phyloP scores from a whole-genome alignment of 2,888 invertebrate species.

The Polymixis lichenea region DNA sequence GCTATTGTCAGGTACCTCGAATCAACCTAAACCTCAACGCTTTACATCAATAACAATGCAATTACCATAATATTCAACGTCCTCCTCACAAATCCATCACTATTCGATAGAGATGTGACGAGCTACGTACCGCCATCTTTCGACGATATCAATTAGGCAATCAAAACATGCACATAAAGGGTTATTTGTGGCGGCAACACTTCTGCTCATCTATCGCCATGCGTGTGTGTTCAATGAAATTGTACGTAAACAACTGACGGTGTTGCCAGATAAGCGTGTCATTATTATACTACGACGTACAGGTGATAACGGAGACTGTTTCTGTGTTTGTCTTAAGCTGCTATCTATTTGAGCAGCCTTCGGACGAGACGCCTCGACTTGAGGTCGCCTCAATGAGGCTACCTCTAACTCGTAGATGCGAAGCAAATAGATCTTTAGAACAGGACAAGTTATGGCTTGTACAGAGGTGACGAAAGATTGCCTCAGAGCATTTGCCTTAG shows the following conservation, averaged over 20 bases:
- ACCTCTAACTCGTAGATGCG: not conserved
- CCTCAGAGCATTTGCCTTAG: not conserved
- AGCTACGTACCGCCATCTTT: not conserved
- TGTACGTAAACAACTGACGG: constrained; percentile 64
- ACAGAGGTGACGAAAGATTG: not conserved
- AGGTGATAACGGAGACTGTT: constrained; percentile 27
- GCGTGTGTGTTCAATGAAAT: constrained; percentile 65
- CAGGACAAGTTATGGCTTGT: not conserved
- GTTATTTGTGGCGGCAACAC: constrained; percentile 31
- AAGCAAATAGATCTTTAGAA: not conserved
- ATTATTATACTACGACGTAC: constrained; percentile 62
- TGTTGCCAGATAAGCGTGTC: constrained; percentile 58
- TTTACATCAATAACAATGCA: not conserved
- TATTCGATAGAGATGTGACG: not conserved
- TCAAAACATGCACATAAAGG: constrained; percentile 32
- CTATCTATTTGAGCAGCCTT: constrained; percentile 8
- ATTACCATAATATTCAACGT: not conserved
- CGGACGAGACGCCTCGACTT: not conserved
- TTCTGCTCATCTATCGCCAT: constrained; percentile 20
- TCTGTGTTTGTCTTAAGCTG: constrained; percentile 10
- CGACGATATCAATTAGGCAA: constrained; percentile 42
- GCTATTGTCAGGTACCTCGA: not conserved
- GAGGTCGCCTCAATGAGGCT: not conserved
- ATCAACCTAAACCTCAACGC: not conserved
- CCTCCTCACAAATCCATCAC: not conserved